phyloP scores from a whole-genome alignment of 1,140 invertebrate species.

The Oncopodura yosiiana region DNA sequence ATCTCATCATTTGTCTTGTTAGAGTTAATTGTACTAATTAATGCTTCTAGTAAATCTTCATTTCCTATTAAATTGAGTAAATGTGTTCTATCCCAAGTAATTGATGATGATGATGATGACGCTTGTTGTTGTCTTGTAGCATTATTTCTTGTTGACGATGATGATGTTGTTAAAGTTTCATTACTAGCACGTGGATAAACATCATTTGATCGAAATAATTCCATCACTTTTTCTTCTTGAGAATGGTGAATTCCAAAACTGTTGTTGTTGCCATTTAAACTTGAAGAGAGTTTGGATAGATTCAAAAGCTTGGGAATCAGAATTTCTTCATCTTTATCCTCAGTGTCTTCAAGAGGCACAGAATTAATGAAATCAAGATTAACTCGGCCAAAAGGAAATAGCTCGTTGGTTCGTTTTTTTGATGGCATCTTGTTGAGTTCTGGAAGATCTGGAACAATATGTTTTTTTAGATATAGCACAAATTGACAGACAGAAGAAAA shows the following conservation, averaged over 20 bases:
- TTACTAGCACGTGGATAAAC: neutral
- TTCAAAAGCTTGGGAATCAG: neutral
- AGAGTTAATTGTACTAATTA: slow-evolving; percentile 53
- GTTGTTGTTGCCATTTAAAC: neutral
- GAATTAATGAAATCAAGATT: neutral
- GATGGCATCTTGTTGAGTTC: neutral
- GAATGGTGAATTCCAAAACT: neutral
- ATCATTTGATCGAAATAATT: slow-evolving; percentile 4
- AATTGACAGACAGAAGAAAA: neutral
- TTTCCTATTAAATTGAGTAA: slow-evolving; percentile 25
- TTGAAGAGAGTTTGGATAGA: neutral
- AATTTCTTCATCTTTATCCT: slow-evolving; percentile 1
- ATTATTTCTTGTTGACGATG: neutral
- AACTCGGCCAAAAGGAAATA: slow-evolving; percentile 8
- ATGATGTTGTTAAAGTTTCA: neutral
- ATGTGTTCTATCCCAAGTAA: slow-evolving; percentile 27
- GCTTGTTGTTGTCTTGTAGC: neutral
- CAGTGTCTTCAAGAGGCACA: slow-evolving; percentile 5
- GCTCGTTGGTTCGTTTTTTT: neutral
- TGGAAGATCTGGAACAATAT: neutral
- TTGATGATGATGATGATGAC: neutral
- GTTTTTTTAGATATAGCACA: neutral
- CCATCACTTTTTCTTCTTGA: slow-evolving; percentile 6
- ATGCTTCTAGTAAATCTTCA: slow-evolving; percentile 49
- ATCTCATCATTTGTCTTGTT: slow-evolving; percentile 58